A percentile compares a stretch with the other conserved stretches of the same genome.
These are phyloP conservation scores for Xylota sylvarum DNA, from an alignment of 2,888 invertebrate genomes.

Conservation along the genomic window DNA sequence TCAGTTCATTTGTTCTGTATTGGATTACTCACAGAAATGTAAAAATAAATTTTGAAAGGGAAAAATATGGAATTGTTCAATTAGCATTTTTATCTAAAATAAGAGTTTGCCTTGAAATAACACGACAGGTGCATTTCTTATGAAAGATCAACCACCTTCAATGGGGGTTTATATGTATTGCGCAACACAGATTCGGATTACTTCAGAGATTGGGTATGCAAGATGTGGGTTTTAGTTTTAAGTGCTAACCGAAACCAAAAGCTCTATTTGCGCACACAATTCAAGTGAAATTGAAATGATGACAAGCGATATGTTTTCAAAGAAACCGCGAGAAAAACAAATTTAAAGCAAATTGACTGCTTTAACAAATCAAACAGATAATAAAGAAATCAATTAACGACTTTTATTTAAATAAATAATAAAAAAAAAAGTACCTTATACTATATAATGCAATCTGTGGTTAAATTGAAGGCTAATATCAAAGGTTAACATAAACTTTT, in stretches of 20 bases:
- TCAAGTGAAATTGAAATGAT: background rate
- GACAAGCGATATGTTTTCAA: background rate
- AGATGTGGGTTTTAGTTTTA: slow-evolving; percentile 4
- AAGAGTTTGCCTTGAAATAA: slow-evolving; percentile 10
- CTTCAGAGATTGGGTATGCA: background rate
- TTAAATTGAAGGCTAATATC: background rate
- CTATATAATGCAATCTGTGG: background rate
- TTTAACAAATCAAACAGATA: background rate
- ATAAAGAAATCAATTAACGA: background rate
- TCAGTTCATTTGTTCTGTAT: background rate
- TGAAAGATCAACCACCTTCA: slow-evolving; percentile 41
- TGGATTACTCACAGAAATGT: background rate
- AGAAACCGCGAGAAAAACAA: background rate
- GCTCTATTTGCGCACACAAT: background rate
- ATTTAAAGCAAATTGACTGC: background rate
- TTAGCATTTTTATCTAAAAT: slow-evolving; percentile 16
- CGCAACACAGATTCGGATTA: slow-evolving; percentile 6
- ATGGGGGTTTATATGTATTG: background rate
- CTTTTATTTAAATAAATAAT: background rate
- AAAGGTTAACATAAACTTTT: background rate
- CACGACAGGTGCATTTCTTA: slow-evolving; percentile 18
- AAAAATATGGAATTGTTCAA: slow-evolving; percentile 12
- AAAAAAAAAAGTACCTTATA: background rate
- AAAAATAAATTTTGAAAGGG: background rate
- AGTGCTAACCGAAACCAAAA: background rate